These are phyloP conservation scores for Synodontis membranacea DNA, from an alignment of 2,113 vertebrate species.

Conservation along the genomic window DNA sequence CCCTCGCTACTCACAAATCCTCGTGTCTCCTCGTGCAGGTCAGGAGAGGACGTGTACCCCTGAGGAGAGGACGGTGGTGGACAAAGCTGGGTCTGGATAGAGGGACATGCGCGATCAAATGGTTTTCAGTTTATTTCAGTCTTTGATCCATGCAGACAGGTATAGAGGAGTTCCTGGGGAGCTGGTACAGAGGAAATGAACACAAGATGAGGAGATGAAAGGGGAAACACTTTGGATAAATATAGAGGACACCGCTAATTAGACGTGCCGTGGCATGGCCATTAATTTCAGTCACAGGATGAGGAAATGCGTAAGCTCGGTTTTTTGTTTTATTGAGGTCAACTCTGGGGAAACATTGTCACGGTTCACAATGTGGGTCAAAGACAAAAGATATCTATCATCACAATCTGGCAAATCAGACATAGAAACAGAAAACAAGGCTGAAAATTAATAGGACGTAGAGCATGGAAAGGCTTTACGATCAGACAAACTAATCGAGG, in stretches of 20 bases:
- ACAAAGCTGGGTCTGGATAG: constrained; percentile 21
- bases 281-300: not conserved
- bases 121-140: not conserved
- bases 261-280: not conserved
- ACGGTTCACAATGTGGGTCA: not conserved
- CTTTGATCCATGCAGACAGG: not conserved
- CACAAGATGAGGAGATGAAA: not conserved
- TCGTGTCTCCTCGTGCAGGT: constrained; percentile 61
- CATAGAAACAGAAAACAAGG: not conserved
- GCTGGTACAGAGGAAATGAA: not conserved
- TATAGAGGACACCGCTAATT: not conserved
- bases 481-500: not conserved
- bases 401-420: not conserved
- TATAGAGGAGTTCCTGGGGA: not conserved
- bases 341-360: not conserved
- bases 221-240: not conserved
- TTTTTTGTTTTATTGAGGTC: not conserved
- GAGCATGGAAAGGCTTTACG: not conserved
- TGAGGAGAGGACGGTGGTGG: constrained; percentile 33
- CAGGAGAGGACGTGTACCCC: constrained; percentile 65
- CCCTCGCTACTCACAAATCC: constrained; percentile 52
- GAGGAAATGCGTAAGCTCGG: not conserved
- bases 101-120: not conserved
- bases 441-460: too few relatives aligned
- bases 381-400: not conserved